Evolutionary conservation across 1,140 invertebrate species (phyloP).

Genomic region (Laodelphax striatellus): DNA sequence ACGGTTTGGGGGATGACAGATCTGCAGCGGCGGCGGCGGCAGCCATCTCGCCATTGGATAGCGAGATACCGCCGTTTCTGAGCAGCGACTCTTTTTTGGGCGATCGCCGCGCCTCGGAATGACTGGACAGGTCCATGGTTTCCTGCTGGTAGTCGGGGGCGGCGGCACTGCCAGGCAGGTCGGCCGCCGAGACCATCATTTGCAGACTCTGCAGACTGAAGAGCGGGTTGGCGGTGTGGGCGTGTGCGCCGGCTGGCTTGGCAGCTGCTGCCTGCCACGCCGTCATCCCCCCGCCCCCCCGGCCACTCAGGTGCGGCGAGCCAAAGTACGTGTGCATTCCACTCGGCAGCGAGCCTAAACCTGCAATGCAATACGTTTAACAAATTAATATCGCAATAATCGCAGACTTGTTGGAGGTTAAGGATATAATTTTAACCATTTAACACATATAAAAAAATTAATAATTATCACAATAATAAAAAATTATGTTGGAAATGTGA

Average conservation of each 20-base stretch:
- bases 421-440: too few relatives aligned
- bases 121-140: slow-evolving; percentile 11
- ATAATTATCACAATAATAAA: too few relatives aligned
- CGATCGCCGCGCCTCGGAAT: not conserved
- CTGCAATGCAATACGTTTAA: not conserved
- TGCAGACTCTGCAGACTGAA: slow-evolving; percentile 4
- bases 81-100: not conserved
- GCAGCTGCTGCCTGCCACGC: not conserved
- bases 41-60: slow-evolving; percentile 1
- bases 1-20: not conserved
- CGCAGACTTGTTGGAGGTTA: too few relatives aligned
- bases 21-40: not conserved
- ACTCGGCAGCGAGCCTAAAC: not conserved
- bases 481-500: too few relatives aligned
- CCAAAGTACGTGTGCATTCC: not conserved
- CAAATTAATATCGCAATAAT: not conserved
- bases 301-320: not conserved
- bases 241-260: not conserved
- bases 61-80: not conserved
- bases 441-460: too few relatives aligned
- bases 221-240: not conserved
- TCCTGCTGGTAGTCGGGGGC: not conserved
- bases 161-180: not conserved
- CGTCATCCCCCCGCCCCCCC: not conserved
- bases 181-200: not conserved